Base-by-base conservation (phyloP, 2,888 invertebrate genomes). In the Rutpela maculata region DNA sequence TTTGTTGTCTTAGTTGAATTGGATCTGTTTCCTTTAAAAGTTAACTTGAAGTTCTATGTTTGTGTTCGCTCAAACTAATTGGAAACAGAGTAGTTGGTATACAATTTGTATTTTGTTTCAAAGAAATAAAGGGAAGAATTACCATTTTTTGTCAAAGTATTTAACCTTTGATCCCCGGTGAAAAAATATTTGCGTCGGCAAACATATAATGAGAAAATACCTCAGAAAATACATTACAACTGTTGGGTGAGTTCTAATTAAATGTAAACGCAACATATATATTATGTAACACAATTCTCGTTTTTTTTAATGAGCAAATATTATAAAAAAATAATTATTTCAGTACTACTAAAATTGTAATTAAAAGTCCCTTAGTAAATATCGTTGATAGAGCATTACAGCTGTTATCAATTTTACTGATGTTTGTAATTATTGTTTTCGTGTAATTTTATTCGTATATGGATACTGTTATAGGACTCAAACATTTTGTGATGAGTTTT, bases 1-100 rank as follows among this genome's bases (percentile, higher is more conserved):
- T 77, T 75, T 77, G 62, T 63, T 76, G 71, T 77, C 69, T 43
- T 65, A 74, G 69, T 62, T 70, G 77, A 77, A 77, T 77, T 77
- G 77, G 68, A 77, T 74, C 72, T 76, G 68, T 68, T 77, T 77
- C 73, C 74, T 74, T 72, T 77, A 72, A 77, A 77, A 77, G 77
- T 77, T 69, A 74, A 74, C 68, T 74, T 77, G 68, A 60, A 69
- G 77, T 77, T 69, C 62, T 56, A 38, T 74, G 76, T 73, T 69
- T 77, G 73, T 77, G 74, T 77, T 77, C 63, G 22, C 50, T 57
- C 59, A 62, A 77, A 65, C 77, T 77, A 77, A 77, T 77, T 77
- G 77, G 74, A 74, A 74, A 77, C 65, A 50, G 74, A 74, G 70
- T 77, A 74, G 70, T 26, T 50, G 74, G 69, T 77, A 55, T 77